Evolutionary conservation across 2,888 invertebrate genomes (phyloP).

Genomic region (Seira sanloemensis): DNA sequence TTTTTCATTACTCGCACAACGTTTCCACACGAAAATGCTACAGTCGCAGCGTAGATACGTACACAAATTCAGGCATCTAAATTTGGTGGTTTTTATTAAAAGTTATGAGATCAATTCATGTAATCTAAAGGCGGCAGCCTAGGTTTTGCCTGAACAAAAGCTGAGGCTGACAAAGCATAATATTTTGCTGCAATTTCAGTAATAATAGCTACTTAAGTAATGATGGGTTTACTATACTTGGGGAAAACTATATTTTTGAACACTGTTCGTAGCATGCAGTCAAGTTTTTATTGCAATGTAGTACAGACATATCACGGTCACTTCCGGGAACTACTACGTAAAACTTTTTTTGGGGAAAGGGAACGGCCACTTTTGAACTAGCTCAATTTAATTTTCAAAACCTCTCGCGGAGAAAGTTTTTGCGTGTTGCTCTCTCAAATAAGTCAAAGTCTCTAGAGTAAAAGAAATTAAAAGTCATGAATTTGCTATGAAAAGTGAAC

Average conservation of each 20-base stretch:
- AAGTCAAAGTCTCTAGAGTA: too few species aligned
- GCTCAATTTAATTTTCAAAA: neutral
- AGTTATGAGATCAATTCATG: conserved; percentile 52
- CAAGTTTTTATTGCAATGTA: too few species aligned
- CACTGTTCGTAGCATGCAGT: too few species aligned
- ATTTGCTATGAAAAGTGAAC: neutral
- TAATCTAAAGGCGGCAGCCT: too few species aligned
- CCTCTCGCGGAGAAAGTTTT: neutral
- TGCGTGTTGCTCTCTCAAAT: neutral
- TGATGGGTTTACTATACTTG: conserved; percentile 56
- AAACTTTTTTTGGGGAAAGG: too few species aligned
- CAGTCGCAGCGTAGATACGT: neutral
- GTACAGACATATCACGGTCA: neutral
- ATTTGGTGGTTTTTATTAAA: conserved; percentile 54
- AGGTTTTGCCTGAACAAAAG: neutral
- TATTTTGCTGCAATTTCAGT: neutral
- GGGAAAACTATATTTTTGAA: conserved; percentile 54
- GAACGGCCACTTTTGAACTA: neutral
- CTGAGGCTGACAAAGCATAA: neutral
- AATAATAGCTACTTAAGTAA: conserved; percentile 11
- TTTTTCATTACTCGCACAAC: conserved; percentile 45
- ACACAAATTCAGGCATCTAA: neutral
- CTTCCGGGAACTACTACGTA: neutral
- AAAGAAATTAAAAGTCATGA: too few species aligned
- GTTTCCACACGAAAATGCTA: conserved; percentile 8